Percentiles rank a stretch among this genome's conserved stretches.
Conservation (phyloP, 2,888 invertebrate genomes). For the Anorthoa munda region DNA sequence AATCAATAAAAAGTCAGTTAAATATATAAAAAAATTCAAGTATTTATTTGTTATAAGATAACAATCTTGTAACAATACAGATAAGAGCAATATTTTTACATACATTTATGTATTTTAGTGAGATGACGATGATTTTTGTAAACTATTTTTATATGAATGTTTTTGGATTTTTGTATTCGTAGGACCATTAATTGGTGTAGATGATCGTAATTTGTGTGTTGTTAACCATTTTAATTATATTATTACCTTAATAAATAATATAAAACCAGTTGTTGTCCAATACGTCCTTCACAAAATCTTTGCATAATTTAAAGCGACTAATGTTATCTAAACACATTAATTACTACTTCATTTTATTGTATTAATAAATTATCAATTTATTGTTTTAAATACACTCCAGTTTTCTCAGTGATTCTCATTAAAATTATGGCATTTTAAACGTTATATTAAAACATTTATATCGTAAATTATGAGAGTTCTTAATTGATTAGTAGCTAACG, state of each 20-base stretch:
- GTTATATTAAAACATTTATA: constrained; percentile 27
- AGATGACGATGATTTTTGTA: neutral
- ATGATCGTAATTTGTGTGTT: neutral
- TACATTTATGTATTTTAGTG: no score
- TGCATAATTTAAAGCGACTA: constrained; percentile 39
- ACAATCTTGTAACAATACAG: no score
- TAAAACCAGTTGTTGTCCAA: constrained; percentile 17
- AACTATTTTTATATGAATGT: neutral
- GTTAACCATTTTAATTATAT: neutral
- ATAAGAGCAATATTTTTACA: no score
- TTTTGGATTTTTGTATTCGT: neutral
- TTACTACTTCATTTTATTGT: constrained; percentile 30
- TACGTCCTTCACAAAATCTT: constrained; percentile 42
- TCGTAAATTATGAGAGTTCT: constrained; percentile 19
- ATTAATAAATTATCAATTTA: constrained; percentile 42
- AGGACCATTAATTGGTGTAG: neutral
- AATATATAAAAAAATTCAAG: no score
- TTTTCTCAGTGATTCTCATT: constrained; percentile 44
- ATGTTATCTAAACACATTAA: constrained; percentile 37
- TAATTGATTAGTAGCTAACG: constrained; percentile 33
- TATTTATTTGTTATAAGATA: no score
- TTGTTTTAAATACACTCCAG: constrained; percentile 38
- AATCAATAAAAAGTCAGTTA: no score
- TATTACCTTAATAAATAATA: neutral
- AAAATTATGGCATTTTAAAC: constrained; percentile 38